Percentiles rank a stretch among this genome's conserved stretches.
Evolutionary conservation across 2,113 vertebrate species (phyloP).

Genomic region (Prietella phreatophila): DNA sequence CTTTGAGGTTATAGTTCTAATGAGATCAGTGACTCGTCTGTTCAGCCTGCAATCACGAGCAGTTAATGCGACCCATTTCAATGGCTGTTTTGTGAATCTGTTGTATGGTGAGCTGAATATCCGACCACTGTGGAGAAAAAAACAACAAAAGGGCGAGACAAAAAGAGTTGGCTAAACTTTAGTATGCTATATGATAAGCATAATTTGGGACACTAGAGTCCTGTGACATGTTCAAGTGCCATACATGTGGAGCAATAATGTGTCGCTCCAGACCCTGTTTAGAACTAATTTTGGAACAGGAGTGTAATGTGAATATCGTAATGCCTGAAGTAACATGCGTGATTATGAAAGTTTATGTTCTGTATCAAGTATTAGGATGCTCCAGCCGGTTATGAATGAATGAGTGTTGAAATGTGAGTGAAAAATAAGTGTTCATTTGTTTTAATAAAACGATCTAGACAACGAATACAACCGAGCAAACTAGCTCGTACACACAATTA

Average conservation of each 20-base stretch:
- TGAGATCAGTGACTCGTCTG: conserved; percentile 5
- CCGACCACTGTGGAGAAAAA: conserved; percentile 41
- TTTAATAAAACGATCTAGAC: background rate
- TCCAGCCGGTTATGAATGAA: background rate
- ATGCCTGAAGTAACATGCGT: background rate
- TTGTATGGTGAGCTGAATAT: conserved; percentile 38
- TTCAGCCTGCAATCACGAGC: conserved; percentile 22
- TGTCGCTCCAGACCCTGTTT: background rate
- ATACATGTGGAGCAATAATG: background rate
- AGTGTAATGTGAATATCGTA: background rate
- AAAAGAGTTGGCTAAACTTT: background rate
- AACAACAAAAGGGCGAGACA: conserved; percentile 23
- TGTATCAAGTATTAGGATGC: background rate
- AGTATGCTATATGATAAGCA: background rate
- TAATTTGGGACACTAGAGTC: no score
- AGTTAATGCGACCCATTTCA: conserved; percentile 9
- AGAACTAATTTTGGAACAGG: background rate
- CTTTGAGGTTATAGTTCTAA: conserved; percentile 9
- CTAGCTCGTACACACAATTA: background rate
- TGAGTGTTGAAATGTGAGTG: background rate
- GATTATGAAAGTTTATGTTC: background rate
- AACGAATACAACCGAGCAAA: background rate
- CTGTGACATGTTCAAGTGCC: no score
- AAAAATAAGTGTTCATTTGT: background rate
- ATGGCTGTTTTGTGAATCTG: conserved; percentile 23